Evolutionary conservation across 2,888 invertebrate species (phyloP).

Genomic region (Congeria kusceri): DNA sequence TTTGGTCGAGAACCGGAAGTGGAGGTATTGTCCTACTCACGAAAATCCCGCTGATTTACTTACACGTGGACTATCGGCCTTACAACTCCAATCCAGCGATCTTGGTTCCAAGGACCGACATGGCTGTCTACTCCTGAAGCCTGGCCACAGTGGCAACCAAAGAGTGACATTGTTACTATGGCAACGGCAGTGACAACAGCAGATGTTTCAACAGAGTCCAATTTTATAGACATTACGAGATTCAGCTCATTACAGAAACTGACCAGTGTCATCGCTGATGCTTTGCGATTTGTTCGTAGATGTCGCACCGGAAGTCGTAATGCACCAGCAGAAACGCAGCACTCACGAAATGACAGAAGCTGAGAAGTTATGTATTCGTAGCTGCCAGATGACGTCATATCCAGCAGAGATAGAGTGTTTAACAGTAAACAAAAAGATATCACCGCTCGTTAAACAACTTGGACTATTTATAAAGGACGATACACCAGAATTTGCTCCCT

Average conservation of each 20-base stretch:
- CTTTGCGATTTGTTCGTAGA: conserved; percentile 12
- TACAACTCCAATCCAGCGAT: conserved; percentile 11
- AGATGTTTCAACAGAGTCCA: neutral
- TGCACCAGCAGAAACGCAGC: too few species aligned
- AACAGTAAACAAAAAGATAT: neutral
- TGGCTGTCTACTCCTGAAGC: conserved; percentile 7
- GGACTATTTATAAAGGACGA: conserved; percentile 9
- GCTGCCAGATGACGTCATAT: neutral
- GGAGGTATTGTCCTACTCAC: neutral
- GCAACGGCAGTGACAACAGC: neutral
- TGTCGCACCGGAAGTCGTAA: conserved; percentile 4
- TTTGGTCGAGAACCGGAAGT: neutral
- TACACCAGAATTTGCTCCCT: neutral
- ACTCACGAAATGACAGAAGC: neutral
- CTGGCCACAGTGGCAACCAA: neutral
- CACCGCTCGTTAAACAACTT: conserved; percentile 7
- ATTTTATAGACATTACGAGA: neutral
- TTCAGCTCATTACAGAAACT: conserved; percentile 20
- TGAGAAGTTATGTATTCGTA: neutral
- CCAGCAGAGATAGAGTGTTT: neutral
- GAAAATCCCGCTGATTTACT: conserved; percentile 6
- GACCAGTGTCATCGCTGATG: conserved; percentile 16
- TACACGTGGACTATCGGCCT: neutral
- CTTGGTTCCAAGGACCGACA: conserved; percentile 31
- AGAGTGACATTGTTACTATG: neutral